Base-by-base conservation (phyloP, 1,140 invertebrate genomes). In the Octopus sinensis region DNA sequence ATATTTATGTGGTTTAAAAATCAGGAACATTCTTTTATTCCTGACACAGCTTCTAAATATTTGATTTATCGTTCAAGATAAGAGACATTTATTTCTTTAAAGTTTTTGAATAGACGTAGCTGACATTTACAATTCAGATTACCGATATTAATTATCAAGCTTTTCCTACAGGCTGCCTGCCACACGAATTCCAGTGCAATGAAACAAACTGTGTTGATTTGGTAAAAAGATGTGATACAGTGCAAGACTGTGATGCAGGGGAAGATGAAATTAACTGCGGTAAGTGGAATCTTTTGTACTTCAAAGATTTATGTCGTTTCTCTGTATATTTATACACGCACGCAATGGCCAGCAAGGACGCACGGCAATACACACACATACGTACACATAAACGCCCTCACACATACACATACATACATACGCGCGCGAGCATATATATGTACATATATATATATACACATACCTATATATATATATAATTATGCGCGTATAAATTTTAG, bases 161-260 rank as follows among this genome's bases (percentile, higher is more conserved):
- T 83, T 53, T 51, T 75, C 17, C 86, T 83, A 30, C 84, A 91
- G 91, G 90, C n/a, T 92, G 91, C 82, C 82, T 89, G 9, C 84
- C 86, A 5, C 88, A 89, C 53, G 90, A 92, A 84, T 93, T 92
- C 84, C 88, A 89, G 84, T 93, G 93, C 85, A 93, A 93, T 82
- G 91, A 91, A 5, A 92, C 91, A 4, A 85, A 87, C 53, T 94
- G 93, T 84, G 91, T 93, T 78, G 87, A 90, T 78, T 81, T 86
- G 43, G 86, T 88, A 43, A 80, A 87, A n/a, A 86, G 91, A 82
- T 94, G 93, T 88, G 91, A 94, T 85, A 91, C 92, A n/a, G 84
- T 90, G 79, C 84, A 88, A 30, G 92, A 94, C 86, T 94, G 93
- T 85, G 84, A 88, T 9, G 92, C 93, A 85, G 91, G 91, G 30